These are phyloP conservation scores for Oikopleura dioica DNA, from an alignment of 23 tunicate species.

Conservation along the genomic window DNA sequence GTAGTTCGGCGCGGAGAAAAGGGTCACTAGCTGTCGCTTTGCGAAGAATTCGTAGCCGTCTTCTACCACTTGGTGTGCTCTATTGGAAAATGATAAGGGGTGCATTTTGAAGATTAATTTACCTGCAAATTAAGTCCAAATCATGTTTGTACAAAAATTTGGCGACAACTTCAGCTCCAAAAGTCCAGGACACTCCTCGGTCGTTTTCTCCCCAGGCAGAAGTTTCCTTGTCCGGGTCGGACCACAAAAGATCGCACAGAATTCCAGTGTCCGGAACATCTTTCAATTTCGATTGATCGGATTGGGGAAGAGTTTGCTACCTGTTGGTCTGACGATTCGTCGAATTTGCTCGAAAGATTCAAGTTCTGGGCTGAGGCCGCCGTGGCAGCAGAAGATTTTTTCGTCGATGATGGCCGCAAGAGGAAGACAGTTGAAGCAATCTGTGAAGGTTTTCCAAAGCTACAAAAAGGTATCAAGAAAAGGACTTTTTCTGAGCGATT, in stretches of 20 bases:
- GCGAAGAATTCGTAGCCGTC: slow-evolving; percentile 99
- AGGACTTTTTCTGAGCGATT: too few species aligned
- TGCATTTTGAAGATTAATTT: neutral
- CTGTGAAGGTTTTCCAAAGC: slow-evolving; percentile 95
- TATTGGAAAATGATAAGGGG: neutral
- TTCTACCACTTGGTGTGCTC: slow-evolving; percentile 97
- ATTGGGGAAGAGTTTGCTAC: too few species aligned
- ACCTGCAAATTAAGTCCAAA: slow-evolving; percentile 56
- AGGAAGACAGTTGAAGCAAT: slow-evolving; percentile 96
- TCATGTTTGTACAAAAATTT: slow-evolving; percentile 93
- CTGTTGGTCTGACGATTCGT: slow-evolving; percentile 85
- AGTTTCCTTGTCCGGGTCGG: slow-evolving; percentile 97
- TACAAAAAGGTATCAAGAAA: neutral
- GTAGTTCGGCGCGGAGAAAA: slow-evolving; percentile 90
- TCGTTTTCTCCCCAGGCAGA: slow-evolving; percentile 97
- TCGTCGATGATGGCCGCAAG: slow-evolving; percentile 92
- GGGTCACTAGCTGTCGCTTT: slow-evolving; percentile 86
- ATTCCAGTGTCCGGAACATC: slow-evolving; percentile 96
- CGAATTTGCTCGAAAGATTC: slow-evolving; percentile 96
- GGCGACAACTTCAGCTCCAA: slow-evolving; percentile 94
- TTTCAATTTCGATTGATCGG: too few species aligned
- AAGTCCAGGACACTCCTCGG: slow-evolving; percentile 94
- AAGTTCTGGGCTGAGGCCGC: slow-evolving; percentile 91
- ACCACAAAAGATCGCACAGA: slow-evolving; percentile 87
- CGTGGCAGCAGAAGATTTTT: slow-evolving; percentile 93